phyloP scores from a whole-genome alignment of 92 coral and sea anemone species.

The Heliopora coerulea region DNA sequence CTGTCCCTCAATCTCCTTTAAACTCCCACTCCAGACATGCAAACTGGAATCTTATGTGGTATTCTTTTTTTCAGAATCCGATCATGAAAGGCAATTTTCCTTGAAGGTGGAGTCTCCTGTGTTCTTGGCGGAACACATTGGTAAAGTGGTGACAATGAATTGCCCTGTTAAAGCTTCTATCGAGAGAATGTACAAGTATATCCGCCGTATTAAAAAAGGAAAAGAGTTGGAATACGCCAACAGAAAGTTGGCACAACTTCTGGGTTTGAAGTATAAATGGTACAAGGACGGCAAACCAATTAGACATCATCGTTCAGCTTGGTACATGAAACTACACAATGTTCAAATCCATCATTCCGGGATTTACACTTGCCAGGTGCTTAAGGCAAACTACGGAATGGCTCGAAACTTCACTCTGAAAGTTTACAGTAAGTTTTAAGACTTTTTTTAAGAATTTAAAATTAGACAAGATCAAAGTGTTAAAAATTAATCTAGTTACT shows the following conservation, averaged over 20 bases:
- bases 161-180: constrained; percentile 27
- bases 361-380: constrained; percentile 13
- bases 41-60: too few relatives aligned
- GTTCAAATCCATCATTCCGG: constrained; percentile 16
- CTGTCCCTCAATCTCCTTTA: too few relatives aligned
- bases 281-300: constrained; percentile 31
- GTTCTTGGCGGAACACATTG: constrained; percentile 19
- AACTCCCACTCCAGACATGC: too few relatives aligned
- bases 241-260: not conserved
- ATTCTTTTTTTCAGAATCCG: not conserved
- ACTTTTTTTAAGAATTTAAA: too few relatives aligned
- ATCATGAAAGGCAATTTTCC: not conserved
- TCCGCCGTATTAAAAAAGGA: constrained; percentile 17
- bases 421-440: constrained; percentile 13
- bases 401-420: constrained; percentile 13
- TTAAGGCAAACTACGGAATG: not conserved
- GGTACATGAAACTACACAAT: constrained; percentile 8
- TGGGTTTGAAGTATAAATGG: constrained; percentile 33
- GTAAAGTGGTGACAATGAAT: constrained; percentile 13
- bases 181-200: constrained; percentile 14
- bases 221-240: constrained; percentile 14
- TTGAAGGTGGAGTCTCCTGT: not conserved
- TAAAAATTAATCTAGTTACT: too few relatives aligned
- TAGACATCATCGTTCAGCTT: constrained; percentile 36
- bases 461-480: too few relatives aligned